Evolutionary conservation across 2,888 invertebrate species (phyloP).

Genomic region (Physocephala rufipes): DNA sequence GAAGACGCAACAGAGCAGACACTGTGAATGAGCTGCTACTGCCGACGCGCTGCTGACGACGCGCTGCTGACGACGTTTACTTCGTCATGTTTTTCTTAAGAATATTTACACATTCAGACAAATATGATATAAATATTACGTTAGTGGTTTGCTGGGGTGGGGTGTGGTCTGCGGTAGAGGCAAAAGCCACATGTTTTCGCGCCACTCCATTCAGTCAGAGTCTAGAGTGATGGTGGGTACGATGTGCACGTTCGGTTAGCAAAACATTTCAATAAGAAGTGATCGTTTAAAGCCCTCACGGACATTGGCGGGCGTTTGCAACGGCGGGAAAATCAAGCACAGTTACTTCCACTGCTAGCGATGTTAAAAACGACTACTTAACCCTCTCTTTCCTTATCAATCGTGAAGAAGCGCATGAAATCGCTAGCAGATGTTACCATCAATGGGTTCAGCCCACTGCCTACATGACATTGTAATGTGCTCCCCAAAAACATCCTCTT

Average conservation of each 20-base stretch:
- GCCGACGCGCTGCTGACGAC: conserved; percentile 17
- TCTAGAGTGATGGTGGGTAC: conserved; percentile 31
- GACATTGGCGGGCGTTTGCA: conserved; percentile 17
- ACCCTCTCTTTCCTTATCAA: conserved; percentile 16
- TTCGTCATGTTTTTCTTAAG: conserved; percentile 19
- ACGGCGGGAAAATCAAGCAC: conserved; percentile 16
- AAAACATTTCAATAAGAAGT: conserved; percentile 6
- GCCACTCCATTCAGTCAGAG: neutral
- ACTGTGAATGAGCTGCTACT: conserved; percentile 19
- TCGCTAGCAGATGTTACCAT: conserved; percentile 7
- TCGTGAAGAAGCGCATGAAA: neutral
- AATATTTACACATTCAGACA: conserved; percentile 22
- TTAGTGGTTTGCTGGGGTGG: conserved; percentile 23
- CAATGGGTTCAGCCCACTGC: conserved; percentile 24
- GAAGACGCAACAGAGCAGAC: conserved; percentile 27
- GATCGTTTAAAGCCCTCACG: conserved; percentile 24
- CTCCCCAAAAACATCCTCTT: conserved; percentile 10
- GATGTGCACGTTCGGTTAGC: conserved; percentile 28
- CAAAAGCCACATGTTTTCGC: conserved; percentile 31
- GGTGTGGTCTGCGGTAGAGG: conserved; percentile 21
- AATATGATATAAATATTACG: conserved; percentile 18
- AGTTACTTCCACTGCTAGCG: conserved; percentile 27
- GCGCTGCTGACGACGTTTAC: conserved; percentile 14
- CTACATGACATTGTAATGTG: conserved; percentile 4
- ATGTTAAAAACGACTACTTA: conserved; percentile 9